A percentile compares a stretch with the other conserved stretches of the same genome.
Evolutionary conservation across 2,888 invertebrate genomes (phyloP).

Genomic region (Polyommatus icarus): DNA sequence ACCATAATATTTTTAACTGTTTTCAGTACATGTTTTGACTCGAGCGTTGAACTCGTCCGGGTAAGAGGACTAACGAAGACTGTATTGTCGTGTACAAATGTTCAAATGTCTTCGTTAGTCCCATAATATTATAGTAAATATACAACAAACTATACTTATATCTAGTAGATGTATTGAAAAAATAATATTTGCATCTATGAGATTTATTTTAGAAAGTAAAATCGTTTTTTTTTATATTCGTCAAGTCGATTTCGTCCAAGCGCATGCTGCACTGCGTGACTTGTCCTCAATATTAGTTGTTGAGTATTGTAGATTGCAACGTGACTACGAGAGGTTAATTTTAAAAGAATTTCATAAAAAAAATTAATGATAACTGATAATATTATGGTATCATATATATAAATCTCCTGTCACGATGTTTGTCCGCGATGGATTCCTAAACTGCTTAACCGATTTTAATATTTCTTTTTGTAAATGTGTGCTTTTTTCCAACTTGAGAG

Average conservation of each 20-base stretch:
- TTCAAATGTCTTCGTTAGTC: constrained; percentile 13
- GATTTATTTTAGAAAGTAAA: background rate
- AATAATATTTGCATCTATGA: background rate
- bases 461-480: too few species aligned
- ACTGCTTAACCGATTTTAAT: too few species aligned
- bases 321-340: too few species aligned
- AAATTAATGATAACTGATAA: too few species aligned
- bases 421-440: too few species aligned
- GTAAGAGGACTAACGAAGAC: constrained; percentile 9
- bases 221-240: too few species aligned
- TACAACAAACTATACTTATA: constrained; percentile 13
- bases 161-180: background rate
- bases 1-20: background rate
- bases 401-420: too few species aligned
- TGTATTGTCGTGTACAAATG: constrained; percentile 21
- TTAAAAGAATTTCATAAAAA: too few species aligned
- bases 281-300: background rate
- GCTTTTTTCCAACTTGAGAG: too few species aligned
- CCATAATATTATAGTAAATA: background rate
- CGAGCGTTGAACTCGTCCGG: background rate
- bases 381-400: too few species aligned
- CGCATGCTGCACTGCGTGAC: background rate
- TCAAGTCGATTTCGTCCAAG: too few species aligned
- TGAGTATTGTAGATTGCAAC: too few species aligned
- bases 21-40: background rate